These are phyloP conservation scores for Gallirallus australis DNA, from an alignment of 2,797 vertebrate species.

Conservation along the genomic window DNA sequence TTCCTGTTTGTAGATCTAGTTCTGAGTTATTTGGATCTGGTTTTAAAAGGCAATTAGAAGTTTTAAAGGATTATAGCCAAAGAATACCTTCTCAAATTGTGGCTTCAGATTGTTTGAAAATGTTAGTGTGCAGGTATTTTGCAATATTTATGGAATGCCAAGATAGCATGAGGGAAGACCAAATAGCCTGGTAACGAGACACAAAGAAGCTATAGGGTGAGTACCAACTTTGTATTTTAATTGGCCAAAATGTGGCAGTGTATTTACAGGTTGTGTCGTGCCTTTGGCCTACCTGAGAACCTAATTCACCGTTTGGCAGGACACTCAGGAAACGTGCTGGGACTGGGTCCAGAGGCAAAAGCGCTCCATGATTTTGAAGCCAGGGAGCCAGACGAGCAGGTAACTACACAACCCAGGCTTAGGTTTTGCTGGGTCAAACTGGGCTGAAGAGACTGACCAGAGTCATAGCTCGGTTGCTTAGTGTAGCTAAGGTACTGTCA, in stretches of 20 bases:
- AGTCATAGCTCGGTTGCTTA: neutral
- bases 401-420: neutral
- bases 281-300: neutral
- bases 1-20: neutral
- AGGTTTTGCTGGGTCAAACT: neutral
- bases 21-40: neutral
- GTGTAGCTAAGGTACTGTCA: neutral
- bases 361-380: neutral
- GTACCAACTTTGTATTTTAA: neutral
- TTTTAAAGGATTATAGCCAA: neutral
- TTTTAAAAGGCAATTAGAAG: neutral
- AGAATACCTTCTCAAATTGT: neutral
- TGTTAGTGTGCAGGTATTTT: neutral
- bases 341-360: neutral
- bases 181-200: neutral
- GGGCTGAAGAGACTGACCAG: neutral
- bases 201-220: neutral
- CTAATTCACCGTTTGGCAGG: neutral
- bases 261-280: neutral
- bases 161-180: neutral
- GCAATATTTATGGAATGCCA: neutral
- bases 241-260: neutral
- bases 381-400: fast-evolving
- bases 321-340: neutral
- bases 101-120: neutral